Conservation (phyloP, 2,888 invertebrate genomes). For the Malthinus seriepunctatus region DNA sequence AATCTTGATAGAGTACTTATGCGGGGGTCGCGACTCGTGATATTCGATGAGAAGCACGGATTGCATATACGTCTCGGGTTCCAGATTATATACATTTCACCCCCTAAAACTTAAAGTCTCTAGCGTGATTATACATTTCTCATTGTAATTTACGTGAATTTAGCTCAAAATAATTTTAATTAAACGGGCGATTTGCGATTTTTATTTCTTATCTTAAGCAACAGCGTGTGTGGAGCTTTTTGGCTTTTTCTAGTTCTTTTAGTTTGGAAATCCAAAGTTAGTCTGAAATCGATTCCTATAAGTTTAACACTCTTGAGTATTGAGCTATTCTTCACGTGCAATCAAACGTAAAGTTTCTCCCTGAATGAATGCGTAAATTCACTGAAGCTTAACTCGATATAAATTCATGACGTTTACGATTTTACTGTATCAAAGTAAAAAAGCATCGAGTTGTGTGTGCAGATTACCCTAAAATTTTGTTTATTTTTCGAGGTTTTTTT, state of each 20-base stretch:
- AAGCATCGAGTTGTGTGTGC: background rate
- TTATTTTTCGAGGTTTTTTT: constrained; percentile 1
- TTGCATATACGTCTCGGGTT: constrained; percentile 40
- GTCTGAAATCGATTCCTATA: constrained; percentile 36
- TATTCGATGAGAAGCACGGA: constrained; percentile 46
- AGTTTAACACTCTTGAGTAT: constrained; percentile 46
- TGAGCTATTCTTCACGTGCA: constrained; percentile 52
- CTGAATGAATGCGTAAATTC: constrained; percentile 49
- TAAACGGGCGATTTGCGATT: constrained; percentile 12
- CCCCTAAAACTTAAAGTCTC: constrained; percentile 27
- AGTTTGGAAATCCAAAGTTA: constrained; percentile 30
- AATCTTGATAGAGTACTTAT: constrained; percentile 44
- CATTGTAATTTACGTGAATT: constrained; percentile 26
- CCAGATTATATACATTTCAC: constrained; percentile 32
- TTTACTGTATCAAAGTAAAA: constrained; percentile 4
- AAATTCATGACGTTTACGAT: constrained; percentile 24
- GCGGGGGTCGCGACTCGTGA: constrained; percentile 44
- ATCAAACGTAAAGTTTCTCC: constrained; percentile 52
- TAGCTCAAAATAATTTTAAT: constrained; percentile 5
- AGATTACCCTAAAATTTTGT: constrained; percentile 9
- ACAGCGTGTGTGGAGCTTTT: constrained; percentile 23
- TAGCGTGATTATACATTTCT: constrained; percentile 36
- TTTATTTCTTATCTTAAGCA: constrained; percentile 22
- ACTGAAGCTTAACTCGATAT: constrained; percentile 36
- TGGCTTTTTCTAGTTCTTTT: constrained; percentile 21